Evolutionary conservation across 2,888 invertebrate genomes (phyloP).

Genomic region (Teleiodes luculella): DNA sequence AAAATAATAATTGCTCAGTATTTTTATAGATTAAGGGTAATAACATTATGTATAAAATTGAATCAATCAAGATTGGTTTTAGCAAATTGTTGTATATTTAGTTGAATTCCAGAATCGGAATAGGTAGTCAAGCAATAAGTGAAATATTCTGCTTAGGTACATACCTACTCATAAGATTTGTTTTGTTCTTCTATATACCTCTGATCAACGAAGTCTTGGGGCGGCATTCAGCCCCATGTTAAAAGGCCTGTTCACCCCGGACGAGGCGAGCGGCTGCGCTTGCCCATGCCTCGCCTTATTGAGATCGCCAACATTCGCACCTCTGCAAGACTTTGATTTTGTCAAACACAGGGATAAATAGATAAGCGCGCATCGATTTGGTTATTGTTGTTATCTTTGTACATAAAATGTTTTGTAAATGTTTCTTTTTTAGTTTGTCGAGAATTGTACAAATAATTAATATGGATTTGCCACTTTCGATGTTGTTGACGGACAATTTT

Average conservation of each 20-base stretch:
- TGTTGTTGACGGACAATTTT: conserved; percentile 48
- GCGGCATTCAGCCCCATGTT: conserved; percentile 55
- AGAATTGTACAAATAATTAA: conserved; percentile 71
- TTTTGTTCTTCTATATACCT: conserved; percentile 50
- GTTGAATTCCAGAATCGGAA: neutral
- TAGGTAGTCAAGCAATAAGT: conserved; percentile 4
- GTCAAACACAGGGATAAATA: conserved; percentile 47
- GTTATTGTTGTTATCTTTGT: conserved; percentile 72
- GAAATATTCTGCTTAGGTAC: neutral
- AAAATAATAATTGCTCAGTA: conserved; percentile 75
- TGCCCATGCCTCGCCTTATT: neutral
- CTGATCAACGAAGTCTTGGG: conserved; percentile 25
- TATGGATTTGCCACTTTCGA: conserved; percentile 55
- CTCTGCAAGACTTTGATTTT: conserved; percentile 34
- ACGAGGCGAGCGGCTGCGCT: neutral
- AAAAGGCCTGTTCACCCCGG: conserved; percentile 14
- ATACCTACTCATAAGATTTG: neutral
- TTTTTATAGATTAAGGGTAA: conserved; percentile 73
- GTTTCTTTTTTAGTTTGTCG: conserved; percentile 69
- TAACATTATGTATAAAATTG: conserved; percentile 50
- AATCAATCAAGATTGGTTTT: conserved; percentile 39
- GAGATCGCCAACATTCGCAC: neutral
- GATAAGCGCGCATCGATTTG: conserved; percentile 51
- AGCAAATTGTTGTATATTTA: conserved; percentile 41
- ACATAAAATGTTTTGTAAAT: conserved; percentile 75